Conservation (phyloP, 2,113 vertebrate genomes). For the Rousettus leschenaultii region DNA sequence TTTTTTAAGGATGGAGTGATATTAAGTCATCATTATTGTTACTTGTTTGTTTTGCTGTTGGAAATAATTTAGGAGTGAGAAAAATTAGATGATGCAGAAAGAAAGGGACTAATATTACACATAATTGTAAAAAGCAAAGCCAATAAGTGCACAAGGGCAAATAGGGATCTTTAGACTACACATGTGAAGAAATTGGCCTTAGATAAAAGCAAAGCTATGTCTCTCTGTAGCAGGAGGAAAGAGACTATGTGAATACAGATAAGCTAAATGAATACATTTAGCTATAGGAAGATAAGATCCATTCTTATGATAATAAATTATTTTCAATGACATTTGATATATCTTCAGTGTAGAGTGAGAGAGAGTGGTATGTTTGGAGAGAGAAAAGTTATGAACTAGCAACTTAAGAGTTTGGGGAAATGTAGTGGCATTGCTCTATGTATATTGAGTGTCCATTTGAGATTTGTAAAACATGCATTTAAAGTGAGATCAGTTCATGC, state of each 20-base stretch:
- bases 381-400: background rate
- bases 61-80: background rate
- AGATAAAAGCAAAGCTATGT: no score
- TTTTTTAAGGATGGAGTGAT: background rate
- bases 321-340: background rate
- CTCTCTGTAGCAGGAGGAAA: background rate
- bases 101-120: background rate
- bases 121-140: background rate
- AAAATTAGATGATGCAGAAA: background rate
- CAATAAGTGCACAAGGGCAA: background rate
- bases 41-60: background rate
- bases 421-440: background rate
- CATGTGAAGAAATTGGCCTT: background rate
- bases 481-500: background rate
- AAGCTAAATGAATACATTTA: background rate
- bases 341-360: background rate
- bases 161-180: background rate
- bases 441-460: background rate
- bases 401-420: background rate
- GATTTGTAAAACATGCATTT: constrained; percentile 35
- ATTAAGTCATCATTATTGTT: background rate
- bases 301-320: background rate
- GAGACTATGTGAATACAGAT: background rate
- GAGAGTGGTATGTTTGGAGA: background rate
- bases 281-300: background rate